Conservation (phyloP, 2,888 invertebrate genomes). For the Acrobasis consociella region DNA sequence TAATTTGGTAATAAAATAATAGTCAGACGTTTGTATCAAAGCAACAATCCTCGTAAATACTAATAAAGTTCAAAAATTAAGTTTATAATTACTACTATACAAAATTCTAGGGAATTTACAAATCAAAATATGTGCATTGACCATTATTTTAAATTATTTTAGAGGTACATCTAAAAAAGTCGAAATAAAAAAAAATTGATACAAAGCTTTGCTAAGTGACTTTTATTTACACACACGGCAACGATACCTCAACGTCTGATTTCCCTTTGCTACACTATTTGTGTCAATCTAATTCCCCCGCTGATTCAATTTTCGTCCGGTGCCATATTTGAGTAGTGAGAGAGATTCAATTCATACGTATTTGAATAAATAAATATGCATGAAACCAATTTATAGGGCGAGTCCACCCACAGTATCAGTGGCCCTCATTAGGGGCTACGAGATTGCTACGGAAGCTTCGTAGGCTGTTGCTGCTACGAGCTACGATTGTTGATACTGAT, state of each 20-base stretch:
- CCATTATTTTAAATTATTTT: too few species aligned
- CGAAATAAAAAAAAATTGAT: too few species aligned
- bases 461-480: conserved; percentile 13
- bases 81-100: too few species aligned
- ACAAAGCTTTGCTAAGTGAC: too few species aligned
- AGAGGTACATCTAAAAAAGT: too few species aligned
- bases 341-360: conserved; percentile 81
- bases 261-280: conserved; percentile 22
- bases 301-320: conserved; percentile 75
- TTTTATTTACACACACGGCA: background rate
- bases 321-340: conserved; percentile 74
- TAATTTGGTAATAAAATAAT: too few species aligned
- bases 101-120: too few species aligned
- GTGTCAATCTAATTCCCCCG: conserved; percentile 69
- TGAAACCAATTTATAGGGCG: conserved; percentile 81
- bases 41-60: too few species aligned
- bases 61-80: too few species aligned
- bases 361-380: conserved; percentile 84
- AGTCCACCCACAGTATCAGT: conserved; percentile 66
- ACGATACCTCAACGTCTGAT: conserved; percentile 13
- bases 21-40: too few species aligned
- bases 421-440: conserved; percentile 71
- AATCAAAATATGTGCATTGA: too few species aligned
- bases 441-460: conserved; percentile 47
- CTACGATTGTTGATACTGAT: background rate